Base-by-base conservation (phyloP, 2,888 invertebrate genomes). In the Encarsia formosa region DNA sequence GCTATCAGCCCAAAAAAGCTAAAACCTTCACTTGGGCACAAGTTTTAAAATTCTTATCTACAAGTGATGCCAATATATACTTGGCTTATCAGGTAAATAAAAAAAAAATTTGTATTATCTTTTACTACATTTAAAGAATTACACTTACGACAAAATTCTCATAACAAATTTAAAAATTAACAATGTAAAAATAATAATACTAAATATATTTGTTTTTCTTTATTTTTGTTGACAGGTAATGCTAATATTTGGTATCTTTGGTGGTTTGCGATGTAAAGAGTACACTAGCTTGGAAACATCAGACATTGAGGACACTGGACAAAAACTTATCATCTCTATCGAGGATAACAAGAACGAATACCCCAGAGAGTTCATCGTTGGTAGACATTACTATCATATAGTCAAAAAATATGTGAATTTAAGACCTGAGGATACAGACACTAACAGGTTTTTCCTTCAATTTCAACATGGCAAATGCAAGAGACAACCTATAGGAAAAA, bases 381-480 rank as follows among this genome's bases (percentile, higher is more conserved):
- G 29, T 20, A 37, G 9, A 11, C 15, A 53, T 6, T 53, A 41
- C 32, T 49, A 48, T 29, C n/a, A 49, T 15, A 19, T 38, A 23
- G 18, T 49, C 4, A 38, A 44, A n/a, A 43, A 53, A 42, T 53
- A 44, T 37, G 20, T 24, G 34, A 19, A n/a, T 9, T 11, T 53
- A 20, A 43, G 44, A 40, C 48, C 53, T 15, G 20, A 23, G 5
- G 39, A 23, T 26, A 22, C 43, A 3, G 20, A 43, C 4, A 32
- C 20, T n/a, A 18, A 52, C 22, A 40, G 47, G 39, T 49, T 47
- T 35, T 58, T 58, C 43, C 16, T 53, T 4, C 43, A 16, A 29
- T 56, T 47, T 32, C 40, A 43, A 13, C 41, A 50, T 31, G 41
- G 51, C 11, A 56, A 32, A 34, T 58, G 50, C 34, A 15, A 16